Conservation (phyloP, 2,113 vertebrate genomes). For the Nothobranchius kuhntae region DNA sequence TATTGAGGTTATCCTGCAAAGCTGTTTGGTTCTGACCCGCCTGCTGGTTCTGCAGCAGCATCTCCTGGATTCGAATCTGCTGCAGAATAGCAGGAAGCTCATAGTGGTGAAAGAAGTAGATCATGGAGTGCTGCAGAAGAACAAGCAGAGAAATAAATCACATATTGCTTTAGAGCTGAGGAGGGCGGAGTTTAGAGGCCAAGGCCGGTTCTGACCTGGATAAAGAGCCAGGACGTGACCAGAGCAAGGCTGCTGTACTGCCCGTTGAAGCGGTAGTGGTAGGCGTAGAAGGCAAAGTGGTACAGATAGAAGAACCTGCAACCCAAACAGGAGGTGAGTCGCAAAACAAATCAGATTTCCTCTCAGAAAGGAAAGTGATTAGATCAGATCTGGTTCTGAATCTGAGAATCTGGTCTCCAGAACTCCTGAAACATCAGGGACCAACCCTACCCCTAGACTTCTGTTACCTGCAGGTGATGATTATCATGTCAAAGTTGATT, state of each 20-base stretch:
- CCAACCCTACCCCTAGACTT: no score
- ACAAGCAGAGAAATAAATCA: not conserved
- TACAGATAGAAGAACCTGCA: slow-evolving; percentile 98
- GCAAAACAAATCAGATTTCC: no score
- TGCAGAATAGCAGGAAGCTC: slow-evolving; percentile 97
- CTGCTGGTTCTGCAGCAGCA: slow-evolving; percentile 94
- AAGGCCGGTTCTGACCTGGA: slow-evolving; percentile 83
- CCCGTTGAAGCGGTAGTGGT: slow-evolving; percentile 98
- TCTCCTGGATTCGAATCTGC: slow-evolving; percentile 96
- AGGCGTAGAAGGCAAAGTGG: slow-evolving; percentile 98
- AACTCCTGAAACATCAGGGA: no score
- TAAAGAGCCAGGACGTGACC: slow-evolving; percentile 98
- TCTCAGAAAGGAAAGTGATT: no score
- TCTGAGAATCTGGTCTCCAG: no score
- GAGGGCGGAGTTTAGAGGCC: not conserved
- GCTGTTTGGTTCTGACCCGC: slow-evolving; percentile 87
- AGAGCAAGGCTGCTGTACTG: slow-evolving; percentile 98
- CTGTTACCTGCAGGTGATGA: no score
- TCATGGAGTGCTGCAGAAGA: slow-evolving; percentile 90
- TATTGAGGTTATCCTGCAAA: slow-evolving; percentile 93
- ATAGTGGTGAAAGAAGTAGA: slow-evolving; percentile 99
- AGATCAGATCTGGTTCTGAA: no score
- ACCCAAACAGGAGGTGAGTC: no score
- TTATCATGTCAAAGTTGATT: no score
- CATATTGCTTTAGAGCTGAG: not conserved